Evolutionary conservation across 2,888 invertebrate genomes (phyloP).

Genomic region (Harpalus rufipes): DNA sequence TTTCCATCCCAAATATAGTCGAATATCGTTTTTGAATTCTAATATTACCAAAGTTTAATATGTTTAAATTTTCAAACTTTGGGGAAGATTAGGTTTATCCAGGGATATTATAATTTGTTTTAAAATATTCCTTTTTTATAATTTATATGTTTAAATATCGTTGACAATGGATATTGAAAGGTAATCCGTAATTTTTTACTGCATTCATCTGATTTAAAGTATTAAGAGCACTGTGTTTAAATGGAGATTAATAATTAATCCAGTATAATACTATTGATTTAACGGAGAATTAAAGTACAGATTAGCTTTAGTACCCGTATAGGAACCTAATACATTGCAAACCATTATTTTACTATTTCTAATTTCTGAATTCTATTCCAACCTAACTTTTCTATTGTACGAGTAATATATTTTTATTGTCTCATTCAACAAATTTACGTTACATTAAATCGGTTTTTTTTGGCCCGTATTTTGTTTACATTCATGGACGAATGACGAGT

Average conservation of each 20-base stretch:
- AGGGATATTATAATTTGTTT: neutral
- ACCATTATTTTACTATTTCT: neutral
- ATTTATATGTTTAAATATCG: neutral
- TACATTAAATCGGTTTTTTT: too few relatives aligned
- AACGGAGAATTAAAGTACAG: neutral
- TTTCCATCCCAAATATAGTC: neutral
- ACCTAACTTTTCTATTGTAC: too few relatives aligned
- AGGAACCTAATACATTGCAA: neutral
- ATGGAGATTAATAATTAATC: conserved; percentile 11
- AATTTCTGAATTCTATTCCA: neutral
- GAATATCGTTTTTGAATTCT: neutral
- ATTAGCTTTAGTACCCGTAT: neutral
- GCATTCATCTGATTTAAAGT: neutral
- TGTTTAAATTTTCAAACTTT: neutral
- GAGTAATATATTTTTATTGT: too few relatives aligned
- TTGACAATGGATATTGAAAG: neutral
- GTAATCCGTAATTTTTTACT: neutral
- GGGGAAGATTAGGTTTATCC: neutral
- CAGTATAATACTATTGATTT: conserved; percentile 24
- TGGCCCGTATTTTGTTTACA: too few relatives aligned
- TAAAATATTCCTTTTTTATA: neutral
- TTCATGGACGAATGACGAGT: too few relatives aligned
- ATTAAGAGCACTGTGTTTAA: neutral
- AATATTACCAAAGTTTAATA: neutral
- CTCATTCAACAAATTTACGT: too few relatives aligned